Percentiles rank a stretch among this genome's conserved stretches.
Conservation (phyloP, 2,113 vertebrate genomes). For the Aplodontia rufa region DNA sequence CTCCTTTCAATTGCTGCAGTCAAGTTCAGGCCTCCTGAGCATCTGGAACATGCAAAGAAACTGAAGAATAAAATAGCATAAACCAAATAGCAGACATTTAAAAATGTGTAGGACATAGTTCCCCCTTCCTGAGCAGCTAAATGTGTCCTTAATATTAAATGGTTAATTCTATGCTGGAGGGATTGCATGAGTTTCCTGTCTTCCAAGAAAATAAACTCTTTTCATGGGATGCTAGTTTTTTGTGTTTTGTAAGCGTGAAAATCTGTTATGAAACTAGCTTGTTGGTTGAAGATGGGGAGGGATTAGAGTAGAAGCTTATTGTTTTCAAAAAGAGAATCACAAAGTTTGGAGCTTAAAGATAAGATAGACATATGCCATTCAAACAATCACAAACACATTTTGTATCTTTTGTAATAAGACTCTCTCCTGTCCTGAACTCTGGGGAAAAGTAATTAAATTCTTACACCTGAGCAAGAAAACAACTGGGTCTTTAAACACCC, state of each 20-base stretch:
- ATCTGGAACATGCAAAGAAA: not conserved
- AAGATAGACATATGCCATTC: not conserved
- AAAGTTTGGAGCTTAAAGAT: not conserved
- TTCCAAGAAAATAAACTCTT: not conserved
- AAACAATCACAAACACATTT: not conserved
- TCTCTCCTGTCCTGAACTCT: not conserved
- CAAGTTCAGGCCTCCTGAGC: not conserved
- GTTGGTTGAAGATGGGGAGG: not conserved
- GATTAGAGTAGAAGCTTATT: not conserved
- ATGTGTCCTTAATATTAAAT: not conserved
- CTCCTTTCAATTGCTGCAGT: rapidly evolving
- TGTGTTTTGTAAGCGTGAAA: not conserved
- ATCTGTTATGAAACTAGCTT: not conserved
- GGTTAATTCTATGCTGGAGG: not conserved
- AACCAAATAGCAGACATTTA: not conserved
- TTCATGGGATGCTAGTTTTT: not conserved
- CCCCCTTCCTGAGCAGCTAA: not conserved
- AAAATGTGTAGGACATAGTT: not conserved
- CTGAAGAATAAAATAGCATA: not conserved
- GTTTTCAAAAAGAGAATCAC: not conserved
- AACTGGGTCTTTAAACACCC: not conserved
- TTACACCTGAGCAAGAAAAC: not conserved
- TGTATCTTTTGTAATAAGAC: not conserved
- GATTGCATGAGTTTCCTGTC: not conserved
- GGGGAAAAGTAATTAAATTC: not conserved